phyloP scores from a whole-genome alignment of 2,888 invertebrate species.

The Zelleria hepariella region DNA sequence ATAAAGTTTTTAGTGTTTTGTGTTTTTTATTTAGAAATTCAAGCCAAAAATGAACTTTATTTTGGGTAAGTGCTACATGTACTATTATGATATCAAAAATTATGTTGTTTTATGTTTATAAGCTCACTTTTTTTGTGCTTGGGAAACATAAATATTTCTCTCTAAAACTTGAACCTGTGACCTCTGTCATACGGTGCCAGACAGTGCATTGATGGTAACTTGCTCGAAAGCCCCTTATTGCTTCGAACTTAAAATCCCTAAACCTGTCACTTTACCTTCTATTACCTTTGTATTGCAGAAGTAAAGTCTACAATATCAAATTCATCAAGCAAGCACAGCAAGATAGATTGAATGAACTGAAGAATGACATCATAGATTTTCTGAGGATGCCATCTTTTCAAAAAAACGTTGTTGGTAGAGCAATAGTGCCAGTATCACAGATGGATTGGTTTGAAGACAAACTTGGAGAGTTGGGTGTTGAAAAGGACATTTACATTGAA shows the following conservation, averaged over 20 bases:
- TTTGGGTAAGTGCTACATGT: conserved; percentile 6
- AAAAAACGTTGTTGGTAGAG: conserved; percentile 32
- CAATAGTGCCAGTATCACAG: conserved; percentile 45
- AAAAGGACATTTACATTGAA: conserved; percentile 29
- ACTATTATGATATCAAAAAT: background rate
- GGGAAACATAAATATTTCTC: too few relatives aligned
- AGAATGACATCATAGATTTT: conserved; percentile 38
- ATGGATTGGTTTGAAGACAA: conserved; percentile 43
- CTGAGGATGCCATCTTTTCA: conserved; percentile 39
- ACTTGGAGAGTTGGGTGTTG: conserved; percentile 27
- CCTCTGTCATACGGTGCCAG: too few relatives aligned
- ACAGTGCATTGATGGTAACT: too few relatives aligned
- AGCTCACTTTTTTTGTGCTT: background rate
- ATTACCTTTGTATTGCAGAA: too few relatives aligned
- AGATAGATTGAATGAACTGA: conserved; percentile 26
- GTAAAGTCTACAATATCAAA: conserved; percentile 41
- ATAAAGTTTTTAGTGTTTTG: background rate
- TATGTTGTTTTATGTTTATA: background rate
- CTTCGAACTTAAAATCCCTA: too few relatives aligned
- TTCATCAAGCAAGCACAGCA: conserved; percentile 29
- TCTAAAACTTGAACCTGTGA: too few relatives aligned
- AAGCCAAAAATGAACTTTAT: conserved; percentile 8
- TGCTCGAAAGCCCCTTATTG: too few relatives aligned
- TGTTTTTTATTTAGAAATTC: background rate
- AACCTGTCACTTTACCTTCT: too few relatives aligned